Conservation (phyloP, 2,113 vertebrate species). For the Zingel zingel region DNA sequence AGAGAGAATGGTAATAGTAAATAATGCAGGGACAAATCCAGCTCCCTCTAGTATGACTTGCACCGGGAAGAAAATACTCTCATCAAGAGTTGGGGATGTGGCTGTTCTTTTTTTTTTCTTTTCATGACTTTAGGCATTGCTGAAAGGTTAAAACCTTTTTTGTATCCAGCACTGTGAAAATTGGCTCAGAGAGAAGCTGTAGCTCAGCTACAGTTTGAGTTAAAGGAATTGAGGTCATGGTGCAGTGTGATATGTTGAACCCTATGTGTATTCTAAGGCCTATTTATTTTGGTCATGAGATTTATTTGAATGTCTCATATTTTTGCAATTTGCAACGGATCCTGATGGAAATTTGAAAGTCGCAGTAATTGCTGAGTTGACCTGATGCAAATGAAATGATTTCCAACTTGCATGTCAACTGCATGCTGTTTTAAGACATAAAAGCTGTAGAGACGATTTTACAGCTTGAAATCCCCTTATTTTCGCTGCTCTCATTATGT, state of each 20-base stretch:
- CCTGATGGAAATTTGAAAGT: slow-evolving; percentile 37
- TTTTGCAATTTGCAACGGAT: slow-evolving; percentile 19
- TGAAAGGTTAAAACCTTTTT: slow-evolving; percentile 53
- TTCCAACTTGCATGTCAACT: slow-evolving; percentile 16
- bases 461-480: slow-evolving; percentile 64
- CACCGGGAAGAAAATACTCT: slow-evolving; percentile 10
- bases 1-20: slow-evolving; percentile 74
- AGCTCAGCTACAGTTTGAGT: slow-evolving; percentile 54
- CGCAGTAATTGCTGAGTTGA: slow-evolving; percentile 20
- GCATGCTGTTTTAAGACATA: slow-evolving; percentile 50
- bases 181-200: slow-evolving; percentile 46
- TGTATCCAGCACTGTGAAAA: slow-evolving; percentile 53
- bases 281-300: slow-evolving; percentile 63
- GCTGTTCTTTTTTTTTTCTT: slow-evolving; percentile 37
- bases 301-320: slow-evolving; percentile 52
- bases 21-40: slow-evolving; percentile 74
- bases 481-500: slow-evolving; percentile 50
- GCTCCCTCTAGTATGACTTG: slow-evolving; percentile 53
- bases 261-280: slow-evolving; percentile 45
- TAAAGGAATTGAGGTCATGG: slow-evolving; percentile 70
- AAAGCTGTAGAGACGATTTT: slow-evolving; percentile 42
- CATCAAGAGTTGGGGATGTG: slow-evolving; percentile 41
- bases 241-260: slow-evolving; percentile 52
- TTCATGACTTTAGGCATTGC: slow-evolving; percentile 45
- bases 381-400: slow-evolving; percentile 47